phyloP scores from a whole-genome alignment of 2,797 vertebrate genomes.

The Menidia menidia region DNA sequence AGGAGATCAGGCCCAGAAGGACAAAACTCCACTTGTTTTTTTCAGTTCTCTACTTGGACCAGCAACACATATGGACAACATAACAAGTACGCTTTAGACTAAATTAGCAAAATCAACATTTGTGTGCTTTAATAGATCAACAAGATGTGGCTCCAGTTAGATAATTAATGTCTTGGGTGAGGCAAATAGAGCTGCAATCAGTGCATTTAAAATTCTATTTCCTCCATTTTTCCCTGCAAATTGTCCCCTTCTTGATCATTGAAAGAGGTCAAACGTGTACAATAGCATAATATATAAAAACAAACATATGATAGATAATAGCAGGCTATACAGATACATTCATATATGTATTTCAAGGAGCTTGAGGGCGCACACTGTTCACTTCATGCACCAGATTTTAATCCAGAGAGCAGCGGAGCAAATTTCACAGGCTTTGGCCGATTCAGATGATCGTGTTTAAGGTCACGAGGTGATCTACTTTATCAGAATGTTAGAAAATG shows the following conservation, averaged over 20 bases:
- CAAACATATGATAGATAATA: background rate
- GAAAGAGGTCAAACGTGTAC: too few relatives aligned
- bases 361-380: background rate
- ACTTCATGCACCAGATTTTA: background rate
- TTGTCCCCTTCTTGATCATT: slow-evolving; percentile 2
- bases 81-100: background rate
- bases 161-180: background rate
- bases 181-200: background rate
- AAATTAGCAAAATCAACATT: background rate
- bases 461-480: background rate
- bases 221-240: slow-evolving; percentile 5
- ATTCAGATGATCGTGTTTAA: slow-evolving; percentile 2
- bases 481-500: slow-evolving; percentile 9
- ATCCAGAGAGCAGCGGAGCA: too few relatives aligned
- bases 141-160: slow-evolving; percentile 4
- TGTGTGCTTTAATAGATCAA: background rate
- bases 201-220: background rate
- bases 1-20: slow-evolving; percentile 7
- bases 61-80: background rate
- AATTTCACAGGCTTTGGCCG: slow-evolving; percentile 1
- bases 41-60: background rate
- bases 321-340: too few relatives aligned
- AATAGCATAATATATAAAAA: too few relatives aligned
- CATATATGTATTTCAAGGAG: too few relatives aligned
- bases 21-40: slow-evolving; percentile 5